Evolutionary conservation across 2,797 vertebrate species (phyloP).

Genomic region (Orestias chungarensis): DNA sequence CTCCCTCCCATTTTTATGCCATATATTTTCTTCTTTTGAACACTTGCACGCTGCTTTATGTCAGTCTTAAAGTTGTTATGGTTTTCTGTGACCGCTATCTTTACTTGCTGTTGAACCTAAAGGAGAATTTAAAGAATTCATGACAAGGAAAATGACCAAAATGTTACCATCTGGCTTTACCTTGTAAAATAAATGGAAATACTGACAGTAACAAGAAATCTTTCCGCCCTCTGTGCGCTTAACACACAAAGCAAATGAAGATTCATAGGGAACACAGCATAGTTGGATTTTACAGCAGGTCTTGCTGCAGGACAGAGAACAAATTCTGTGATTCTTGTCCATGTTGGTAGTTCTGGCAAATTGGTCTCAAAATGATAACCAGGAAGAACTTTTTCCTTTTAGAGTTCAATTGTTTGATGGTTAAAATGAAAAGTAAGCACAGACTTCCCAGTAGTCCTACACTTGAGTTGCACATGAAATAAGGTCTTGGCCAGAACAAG

Average conservation of each 20-base stretch:
- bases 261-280: slow-evolving; percentile 4
- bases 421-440: not conserved
- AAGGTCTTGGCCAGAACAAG: not conserved
- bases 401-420: not conserved
- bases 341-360: not conserved
- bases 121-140: slow-evolving; percentile 51
- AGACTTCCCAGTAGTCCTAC: not conserved
- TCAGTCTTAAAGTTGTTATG: slow-evolving; percentile 3
- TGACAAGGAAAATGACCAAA: slow-evolving; percentile 54
- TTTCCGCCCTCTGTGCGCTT: slow-evolving; percentile 20
- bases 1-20: slow-evolving; percentile 19
- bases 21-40: slow-evolving; percentile 29
- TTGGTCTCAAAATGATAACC: not conserved
- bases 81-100: slow-evolving; percentile 35
- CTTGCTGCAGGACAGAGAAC: not conserved
- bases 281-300: slow-evolving; percentile 7
- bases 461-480: not conserved
- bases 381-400: not conserved
- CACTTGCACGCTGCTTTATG: slow-evolving; percentile 9
- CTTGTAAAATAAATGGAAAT: slow-evolving; percentile 63
- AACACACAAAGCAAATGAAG: slow-evolving; percentile 42
- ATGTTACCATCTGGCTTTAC: slow-evolving; percentile 62
- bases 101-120: slow-evolving; percentile 24
- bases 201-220: slow-evolving; percentile 60
- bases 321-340: not conserved